Evolutionary conservation across 2,888 invertebrate species (phyloP).

Genomic region (Chloromyia formosa): DNA sequence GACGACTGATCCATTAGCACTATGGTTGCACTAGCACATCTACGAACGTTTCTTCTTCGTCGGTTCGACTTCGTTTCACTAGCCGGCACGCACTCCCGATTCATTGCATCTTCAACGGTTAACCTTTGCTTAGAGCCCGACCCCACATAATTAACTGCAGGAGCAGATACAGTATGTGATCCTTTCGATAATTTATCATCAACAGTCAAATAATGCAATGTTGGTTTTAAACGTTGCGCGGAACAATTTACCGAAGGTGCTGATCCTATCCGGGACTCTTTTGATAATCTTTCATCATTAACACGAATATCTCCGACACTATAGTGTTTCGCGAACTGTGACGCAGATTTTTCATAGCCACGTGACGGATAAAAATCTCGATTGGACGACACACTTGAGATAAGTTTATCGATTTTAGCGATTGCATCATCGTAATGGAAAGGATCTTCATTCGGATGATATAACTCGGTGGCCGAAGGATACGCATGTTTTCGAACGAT

Average conservation of each 20-base stretch:
- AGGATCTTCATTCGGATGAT: neutral
- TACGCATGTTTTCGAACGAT: neutral
- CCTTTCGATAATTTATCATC: neutral
- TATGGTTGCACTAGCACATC: conserved; percentile 29
- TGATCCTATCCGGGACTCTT: neutral
- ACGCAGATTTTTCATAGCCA: neutral
- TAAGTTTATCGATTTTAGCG: conserved; percentile 37
- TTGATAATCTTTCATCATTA: neutral
- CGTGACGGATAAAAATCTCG: neutral
- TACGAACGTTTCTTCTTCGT: conserved; percentile 1
- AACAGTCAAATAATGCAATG: neutral
- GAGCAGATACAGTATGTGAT: no score
- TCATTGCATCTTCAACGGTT: neutral
- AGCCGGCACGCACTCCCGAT: neutral
- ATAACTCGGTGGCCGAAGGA: neutral
- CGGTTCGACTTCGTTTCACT: conserved; percentile 29
- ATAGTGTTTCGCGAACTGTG: neutral
- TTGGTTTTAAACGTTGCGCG: neutral
- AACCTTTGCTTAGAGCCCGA: neutral
- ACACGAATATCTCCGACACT: conserved; percentile 11
- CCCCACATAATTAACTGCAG: no score
- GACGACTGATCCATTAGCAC: conserved; percentile 10
- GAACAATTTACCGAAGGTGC: neutral
- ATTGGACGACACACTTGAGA: conserved; percentile 31
- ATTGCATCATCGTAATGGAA: conserved; percentile 32